phyloP scores from a whole-genome alignment of 2,113 vertebrate species.

The Pseudorhombus dupliciocellatus region DNA sequence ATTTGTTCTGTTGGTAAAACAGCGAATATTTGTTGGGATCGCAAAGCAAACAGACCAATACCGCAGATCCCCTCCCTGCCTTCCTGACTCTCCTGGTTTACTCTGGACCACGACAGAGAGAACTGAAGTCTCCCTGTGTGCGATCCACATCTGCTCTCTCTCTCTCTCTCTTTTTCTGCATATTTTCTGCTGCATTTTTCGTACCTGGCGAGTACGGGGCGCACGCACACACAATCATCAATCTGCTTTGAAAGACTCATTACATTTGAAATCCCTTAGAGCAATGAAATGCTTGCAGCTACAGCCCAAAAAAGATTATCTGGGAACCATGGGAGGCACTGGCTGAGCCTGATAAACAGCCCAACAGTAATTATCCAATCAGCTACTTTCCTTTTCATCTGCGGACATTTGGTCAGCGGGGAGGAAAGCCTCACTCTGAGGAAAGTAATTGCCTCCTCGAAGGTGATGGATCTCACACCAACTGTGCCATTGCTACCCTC shows the following conservation, averaged over 20 bases:
- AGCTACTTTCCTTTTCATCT: slow-evolving; percentile 56
- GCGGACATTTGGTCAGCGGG: slow-evolving; percentile 44
- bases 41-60: slow-evolving; percentile 76
- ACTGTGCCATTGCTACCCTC: slow-evolving; percentile 34
- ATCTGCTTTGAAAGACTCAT: slow-evolving; percentile 17
- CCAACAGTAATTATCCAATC: slow-evolving; percentile 54
- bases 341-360: slow-evolving; percentile 47
- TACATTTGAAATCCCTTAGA: slow-evolving; percentile 29
- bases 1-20: slow-evolving; percentile 86
- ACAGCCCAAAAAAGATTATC: slow-evolving; percentile 30
- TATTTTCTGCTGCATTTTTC: slow-evolving; percentile 10
- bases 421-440: slow-evolving; percentile 40
- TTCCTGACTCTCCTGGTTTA: slow-evolving; percentile 53
- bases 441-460: slow-evolving; percentile 55
- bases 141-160: slow-evolving; percentile 10
- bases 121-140: slow-evolving; percentile 20
- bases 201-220: slow-evolving; percentile 5
- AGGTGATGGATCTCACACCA: slow-evolving; percentile 47
- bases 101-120: slow-evolving; percentile 31
- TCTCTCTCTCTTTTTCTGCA: neutral
- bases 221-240: neutral
- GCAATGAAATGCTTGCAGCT: slow-evolving; percentile 23
- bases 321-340: slow-evolving; percentile 38
- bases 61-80: slow-evolving; percentile 60
- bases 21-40: slow-evolving; percentile 79